Evolutionary conservation across 2,888 invertebrate genomes (phyloP).

Genomic region (Dasypogon diadema): DNA sequence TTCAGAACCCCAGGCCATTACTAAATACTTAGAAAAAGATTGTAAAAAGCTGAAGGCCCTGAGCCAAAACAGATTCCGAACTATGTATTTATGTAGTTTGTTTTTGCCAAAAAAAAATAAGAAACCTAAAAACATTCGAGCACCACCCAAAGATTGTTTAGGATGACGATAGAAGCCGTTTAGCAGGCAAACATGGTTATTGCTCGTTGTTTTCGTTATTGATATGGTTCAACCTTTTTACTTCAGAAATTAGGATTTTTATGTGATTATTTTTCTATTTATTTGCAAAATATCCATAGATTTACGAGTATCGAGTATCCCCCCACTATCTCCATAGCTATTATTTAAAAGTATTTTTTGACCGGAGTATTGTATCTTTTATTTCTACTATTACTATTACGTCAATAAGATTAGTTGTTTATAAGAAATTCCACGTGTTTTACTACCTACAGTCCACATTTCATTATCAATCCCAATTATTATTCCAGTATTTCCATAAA

Average conservation of each 20-base stretch:
- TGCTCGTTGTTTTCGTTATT: background rate
- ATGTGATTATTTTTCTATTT: background rate
- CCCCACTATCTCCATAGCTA: slow-evolving; percentile 7
- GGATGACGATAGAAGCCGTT: background rate
- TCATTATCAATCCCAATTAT: no score
- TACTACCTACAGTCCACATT: no score
- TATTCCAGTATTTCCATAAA: no score
- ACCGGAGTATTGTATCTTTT: slow-evolving; percentile 36
- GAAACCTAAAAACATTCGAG: no score
- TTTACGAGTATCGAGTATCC: background rate
- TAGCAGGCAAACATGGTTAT: background rate
- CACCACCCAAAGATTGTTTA: no score
- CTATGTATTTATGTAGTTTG: no score
- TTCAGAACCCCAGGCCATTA: no score
- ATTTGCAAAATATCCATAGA: background rate
- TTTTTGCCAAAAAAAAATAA: no score
- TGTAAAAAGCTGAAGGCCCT: no score
- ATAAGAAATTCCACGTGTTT: background rate
- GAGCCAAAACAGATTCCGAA: no score
- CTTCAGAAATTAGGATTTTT: background rate
- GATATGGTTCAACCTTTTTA: background rate
- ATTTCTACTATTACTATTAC: slow-evolving; percentile 14
- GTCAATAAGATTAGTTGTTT: background rate
- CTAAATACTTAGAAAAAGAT: no score
- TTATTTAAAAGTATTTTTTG: slow-evolving; percentile 36